Evolutionary conservation across 2,888 invertebrate species (phyloP), one percentile per base, ranked within the genome.

Genomic region (Amphimallon solstitiale): DNA sequence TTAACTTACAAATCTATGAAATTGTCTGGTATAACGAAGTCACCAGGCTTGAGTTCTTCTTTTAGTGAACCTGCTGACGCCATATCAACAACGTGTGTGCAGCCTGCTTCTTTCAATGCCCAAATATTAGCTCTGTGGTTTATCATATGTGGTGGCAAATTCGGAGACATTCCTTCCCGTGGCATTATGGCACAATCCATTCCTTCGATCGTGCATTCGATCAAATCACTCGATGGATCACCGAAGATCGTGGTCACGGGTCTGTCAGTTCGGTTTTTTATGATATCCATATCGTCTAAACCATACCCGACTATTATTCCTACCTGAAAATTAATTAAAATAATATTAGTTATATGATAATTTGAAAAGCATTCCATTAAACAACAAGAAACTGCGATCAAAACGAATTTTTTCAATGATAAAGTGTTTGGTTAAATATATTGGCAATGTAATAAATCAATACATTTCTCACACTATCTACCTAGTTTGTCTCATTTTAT

Each of bases 271-370:
- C 89, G 87, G 73, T 90, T 87, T 78, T 91, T 88, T 54, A 98
- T 85, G 62, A 98, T 87, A 0, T 95, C 93, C 81, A 97, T 90
- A 77, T 95, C 95, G 62, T 98, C 85, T 0, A 98, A 98, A 9
- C 97, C 93, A 10, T 97, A 92, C 0, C 98, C 98, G 10, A 98
- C 97, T 79, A 99, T 97, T 61, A 99, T 97, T 51, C 98, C 98
- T 77, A 99, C 89, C 95, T 97, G 76, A 14, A 76, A 66, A 29
- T 17, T 21, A 1, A 14, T 12, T 14, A n/a, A 14, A 21, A 52
- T n/a, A 17, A n/a, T n/a, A n/a, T n/a, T n/a, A n/a, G n/a, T n/a
- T n/a, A n/a, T n/a, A n/a, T n/a, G n/a, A n/a, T n/a, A n/a, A n/a
- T n/a, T n/a, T n/a, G n/a, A n/a, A n/a, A n/a, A n/a, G n/a, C n/a